A percentile compares a stretch with the other conserved stretches of the same genome.
These are phyloP conservation scores for Myotis yumanensis DNA, from an alignment of 2,113 vertebrate species.

Conservation along the genomic window DNA sequence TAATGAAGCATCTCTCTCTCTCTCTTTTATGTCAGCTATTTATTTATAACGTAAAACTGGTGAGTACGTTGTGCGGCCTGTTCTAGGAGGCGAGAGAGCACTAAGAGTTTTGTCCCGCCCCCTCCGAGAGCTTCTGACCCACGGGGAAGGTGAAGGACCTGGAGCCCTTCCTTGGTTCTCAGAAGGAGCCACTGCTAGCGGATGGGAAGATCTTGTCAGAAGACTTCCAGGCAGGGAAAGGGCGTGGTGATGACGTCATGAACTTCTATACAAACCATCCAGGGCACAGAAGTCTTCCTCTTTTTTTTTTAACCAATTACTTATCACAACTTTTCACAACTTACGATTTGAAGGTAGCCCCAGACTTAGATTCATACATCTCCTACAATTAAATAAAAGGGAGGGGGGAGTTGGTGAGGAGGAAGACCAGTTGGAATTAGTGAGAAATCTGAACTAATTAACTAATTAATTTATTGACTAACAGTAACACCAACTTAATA, in stretches of 20 bases:
- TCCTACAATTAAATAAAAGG: conserved; percentile 9
- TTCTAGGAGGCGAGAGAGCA: not conserved
- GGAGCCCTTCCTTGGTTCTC: not conserved
- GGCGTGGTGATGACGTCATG: not conserved
- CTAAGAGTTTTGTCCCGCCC: not conserved
- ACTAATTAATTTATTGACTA: conserved; percentile 40
- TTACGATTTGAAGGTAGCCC: conserved; percentile 26
- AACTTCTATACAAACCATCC: not conserved
- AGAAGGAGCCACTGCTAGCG: not conserved
- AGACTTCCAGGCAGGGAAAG: not conserved
- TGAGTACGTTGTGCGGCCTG: not conserved
- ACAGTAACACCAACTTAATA: conserved; percentile 39
- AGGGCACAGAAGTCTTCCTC: not conserved
- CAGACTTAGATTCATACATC: not conserved
- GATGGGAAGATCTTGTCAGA: not conserved
- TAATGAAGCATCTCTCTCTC: conserved; percentile 43
- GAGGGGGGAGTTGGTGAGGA: not conserved
- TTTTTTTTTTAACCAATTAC: not conserved
- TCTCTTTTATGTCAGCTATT: conserved; percentile 38
- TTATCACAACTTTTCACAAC: not conserved
- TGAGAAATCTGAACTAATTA: conserved; percentile 46
- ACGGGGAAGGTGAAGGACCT: not conserved
- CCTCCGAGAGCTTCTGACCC: conserved; percentile 5
- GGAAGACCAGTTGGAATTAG: conserved; percentile 20
- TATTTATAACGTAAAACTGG: conserved; percentile 60